These are phyloP conservation scores for Sesia bembeciformis DNA, from an alignment of 2,888 invertebrate genomes.

Conservation along the genomic window DNA sequence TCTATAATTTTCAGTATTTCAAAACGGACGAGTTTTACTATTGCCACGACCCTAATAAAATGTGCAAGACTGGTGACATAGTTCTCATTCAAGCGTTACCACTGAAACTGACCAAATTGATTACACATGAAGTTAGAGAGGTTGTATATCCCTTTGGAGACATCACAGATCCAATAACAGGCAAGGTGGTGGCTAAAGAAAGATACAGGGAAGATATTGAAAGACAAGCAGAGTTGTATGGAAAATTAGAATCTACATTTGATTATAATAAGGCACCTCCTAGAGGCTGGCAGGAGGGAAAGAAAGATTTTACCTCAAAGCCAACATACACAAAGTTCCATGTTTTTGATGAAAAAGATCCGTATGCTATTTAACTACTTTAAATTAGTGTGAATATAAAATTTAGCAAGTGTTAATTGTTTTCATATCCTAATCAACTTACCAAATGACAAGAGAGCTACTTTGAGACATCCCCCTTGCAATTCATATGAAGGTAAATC, in stretches of 20 bases:
- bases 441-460: too few species aligned
- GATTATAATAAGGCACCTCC: slow-evolving; percentile 84
- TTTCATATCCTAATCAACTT: neutral
- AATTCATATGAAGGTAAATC: too few species aligned
- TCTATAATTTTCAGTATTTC: slow-evolving; percentile 79
- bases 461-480: too few species aligned
- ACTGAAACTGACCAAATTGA: slow-evolving; percentile 81
- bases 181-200: slow-evolving; percentile 83
- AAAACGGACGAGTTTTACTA: slow-evolving; percentile 81
- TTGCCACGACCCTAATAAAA: slow-evolving; percentile 84
- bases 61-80: slow-evolving; percentile 87
- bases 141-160: slow-evolving; percentile 89
- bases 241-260: slow-evolving; percentile 79
- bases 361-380: slow-evolving; percentile 77
- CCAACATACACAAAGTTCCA: slow-evolving; percentile 86
- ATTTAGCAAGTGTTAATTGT: neutral
- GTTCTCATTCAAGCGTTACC: slow-evolving; percentile 85
- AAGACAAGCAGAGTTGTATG: slow-evolving; percentile 78
- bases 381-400: slow-evolving; percentile 3
- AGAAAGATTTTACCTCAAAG: slow-evolving; percentile 85
- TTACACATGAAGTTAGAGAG: slow-evolving; percentile 86
- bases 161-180: slow-evolving; percentile 88
- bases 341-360: slow-evolving; percentile 82
- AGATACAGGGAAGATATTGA: slow-evolving; percentile 85
- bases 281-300: slow-evolving; percentile 88